Conservation (phyloP, 2,888 invertebrate species). For the Chrysina gloriosa region DNA sequence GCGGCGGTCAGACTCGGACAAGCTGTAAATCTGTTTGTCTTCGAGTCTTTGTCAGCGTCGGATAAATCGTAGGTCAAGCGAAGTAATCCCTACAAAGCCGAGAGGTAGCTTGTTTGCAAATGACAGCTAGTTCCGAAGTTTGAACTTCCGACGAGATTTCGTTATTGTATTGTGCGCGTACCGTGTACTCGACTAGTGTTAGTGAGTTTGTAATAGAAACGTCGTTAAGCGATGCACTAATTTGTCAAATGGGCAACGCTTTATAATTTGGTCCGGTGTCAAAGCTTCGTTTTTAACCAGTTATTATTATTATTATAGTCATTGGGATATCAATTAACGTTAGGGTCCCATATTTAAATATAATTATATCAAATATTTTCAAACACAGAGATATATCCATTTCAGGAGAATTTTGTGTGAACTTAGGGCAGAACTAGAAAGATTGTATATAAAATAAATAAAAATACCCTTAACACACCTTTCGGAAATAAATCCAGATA, state of each 20-base stretch:
- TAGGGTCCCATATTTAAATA: no score
- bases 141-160: background rate
- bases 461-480: no score
- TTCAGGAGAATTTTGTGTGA: no score
- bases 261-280: background rate
- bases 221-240: background rate
- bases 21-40: constrained; percentile 33
- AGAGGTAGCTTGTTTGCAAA: constrained; percentile 39
- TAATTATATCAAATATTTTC: no score
- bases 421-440: no score
- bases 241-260: background rate
- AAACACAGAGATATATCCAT: no score
- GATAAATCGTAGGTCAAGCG: constrained; percentile 33
- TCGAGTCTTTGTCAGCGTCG: constrained; percentile 26
- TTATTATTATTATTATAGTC: no score
- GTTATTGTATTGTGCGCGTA: background rate
- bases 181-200: background rate
- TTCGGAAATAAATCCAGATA: no score
- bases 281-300: no score
- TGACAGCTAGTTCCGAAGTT: constrained; percentile 25
- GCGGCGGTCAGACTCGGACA: constrained; percentile 3
- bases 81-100: constrained; percentile 35
- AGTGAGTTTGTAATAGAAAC: background rate
- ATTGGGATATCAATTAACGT: no score
- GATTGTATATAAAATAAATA: no score